phyloP scores from a whole-genome alignment of 2,113 vertebrate genomes.

The Chunga burmeisteri region DNA sequence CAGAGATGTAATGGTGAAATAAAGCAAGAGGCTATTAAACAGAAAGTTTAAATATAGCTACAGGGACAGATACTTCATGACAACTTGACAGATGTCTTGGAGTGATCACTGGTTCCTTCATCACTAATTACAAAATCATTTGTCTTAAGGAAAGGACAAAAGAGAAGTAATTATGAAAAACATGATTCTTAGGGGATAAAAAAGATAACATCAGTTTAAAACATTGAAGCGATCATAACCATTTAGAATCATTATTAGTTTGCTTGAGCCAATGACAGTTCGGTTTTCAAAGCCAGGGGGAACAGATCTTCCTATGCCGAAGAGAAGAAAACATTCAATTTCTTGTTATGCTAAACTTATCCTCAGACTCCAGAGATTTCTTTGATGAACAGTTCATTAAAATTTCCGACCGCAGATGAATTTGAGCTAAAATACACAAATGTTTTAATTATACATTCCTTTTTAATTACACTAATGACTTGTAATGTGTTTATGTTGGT shows the following conservation, averaged over 20 bases:
- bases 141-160: constrained; percentile 86
- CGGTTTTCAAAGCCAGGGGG: constrained; percentile 72
- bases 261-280: constrained; percentile 79
- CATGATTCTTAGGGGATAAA: constrained; percentile 84
- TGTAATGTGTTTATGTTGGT: constrained; percentile 85
- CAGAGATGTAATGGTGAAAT: constrained; percentile 80
- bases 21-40: constrained; percentile 84
- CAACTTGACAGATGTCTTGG: constrained; percentile 86
- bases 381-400: constrained; percentile 86
- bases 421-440: constrained; percentile 86
- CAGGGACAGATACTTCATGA: constrained; percentile 83
- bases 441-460: constrained; percentile 86
- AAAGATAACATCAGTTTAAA: constrained; percentile 85
- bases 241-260: constrained; percentile 86
- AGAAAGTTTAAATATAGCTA: constrained; percentile 88
- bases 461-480: constrained; percentile 88
- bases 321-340: constrained; percentile 75
- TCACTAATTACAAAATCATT: constrained; percentile 87
- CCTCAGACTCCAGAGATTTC: constrained; percentile 77
- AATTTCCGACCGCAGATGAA: constrained; percentile 78
- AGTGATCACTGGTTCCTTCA: constrained; percentile 82
- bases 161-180: constrained; percentile 87
- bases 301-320: constrained; percentile 62
- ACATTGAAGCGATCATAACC: constrained; percentile 81
- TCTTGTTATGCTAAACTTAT: constrained; percentile 84